Conservation (phyloP, 2,797 vertebrate species). For the Manis crassicaudata region DNA sequence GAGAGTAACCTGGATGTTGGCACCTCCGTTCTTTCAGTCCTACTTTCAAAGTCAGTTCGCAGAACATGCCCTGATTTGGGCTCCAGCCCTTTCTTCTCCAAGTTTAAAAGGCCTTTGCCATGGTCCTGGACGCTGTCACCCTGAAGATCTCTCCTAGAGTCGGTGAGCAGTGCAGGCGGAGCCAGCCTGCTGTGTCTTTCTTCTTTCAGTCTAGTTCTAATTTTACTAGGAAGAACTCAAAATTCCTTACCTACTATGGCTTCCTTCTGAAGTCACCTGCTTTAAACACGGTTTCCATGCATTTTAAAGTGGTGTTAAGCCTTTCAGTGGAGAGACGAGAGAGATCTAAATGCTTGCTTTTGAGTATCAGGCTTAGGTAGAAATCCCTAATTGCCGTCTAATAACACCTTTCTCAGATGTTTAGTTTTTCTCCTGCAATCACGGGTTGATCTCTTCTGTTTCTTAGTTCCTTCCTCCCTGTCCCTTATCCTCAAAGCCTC, state of each 20-base stretch:
- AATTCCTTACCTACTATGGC: too few relatives aligned
- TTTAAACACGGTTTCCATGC: background rate
- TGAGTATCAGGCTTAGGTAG: background rate
- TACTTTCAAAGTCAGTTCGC: background rate
- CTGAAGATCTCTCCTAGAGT: background rate
- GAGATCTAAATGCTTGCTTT: background rate
- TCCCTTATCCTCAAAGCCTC: background rate
- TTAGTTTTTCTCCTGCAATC: background rate
- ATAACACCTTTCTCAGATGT: background rate
- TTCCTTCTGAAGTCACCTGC: background rate
- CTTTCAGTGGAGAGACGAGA: background rate
- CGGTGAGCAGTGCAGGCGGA: too few relatives aligned
- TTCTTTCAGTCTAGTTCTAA: background rate
- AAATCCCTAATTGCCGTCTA: background rate
- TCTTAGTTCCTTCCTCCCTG: constrained; percentile 15
- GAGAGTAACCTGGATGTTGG: rapidly evolving
- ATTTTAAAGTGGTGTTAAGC: too few relatives aligned
- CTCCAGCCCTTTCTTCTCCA: background rate
- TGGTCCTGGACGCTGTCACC: background rate
- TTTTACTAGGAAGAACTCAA: background rate
- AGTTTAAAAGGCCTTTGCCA: background rate
- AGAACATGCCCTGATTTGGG: background rate
- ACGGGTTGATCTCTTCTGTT: background rate
- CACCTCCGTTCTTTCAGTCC: rapidly evolving
- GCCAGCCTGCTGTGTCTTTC: background rate